Evolutionary conservation across 2,113 vertebrate genomes (phyloP).

Genomic region (Psilopogon haemacephalus): DNA sequence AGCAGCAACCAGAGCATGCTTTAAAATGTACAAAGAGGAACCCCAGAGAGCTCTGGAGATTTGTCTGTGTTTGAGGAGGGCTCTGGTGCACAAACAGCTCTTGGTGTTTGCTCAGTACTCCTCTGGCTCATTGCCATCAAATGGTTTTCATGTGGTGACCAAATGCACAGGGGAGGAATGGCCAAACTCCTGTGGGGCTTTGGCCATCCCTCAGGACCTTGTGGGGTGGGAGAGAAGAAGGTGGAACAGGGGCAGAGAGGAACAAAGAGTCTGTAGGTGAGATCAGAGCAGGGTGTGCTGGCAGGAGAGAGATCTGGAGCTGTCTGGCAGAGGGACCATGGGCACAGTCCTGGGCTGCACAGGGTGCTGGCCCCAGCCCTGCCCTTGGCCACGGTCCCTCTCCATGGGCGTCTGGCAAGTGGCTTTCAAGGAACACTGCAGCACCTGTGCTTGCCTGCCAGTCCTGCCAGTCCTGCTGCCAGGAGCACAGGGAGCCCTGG

Average conservation of each 20-base stretch:
- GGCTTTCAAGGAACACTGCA: not conserved
- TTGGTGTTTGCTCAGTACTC: not conserved
- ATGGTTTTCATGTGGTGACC: accelerated
- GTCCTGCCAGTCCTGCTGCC: too few relatives aligned
- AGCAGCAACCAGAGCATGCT: not conserved
- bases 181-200: not conserved
- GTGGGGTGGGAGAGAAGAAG: accelerated
- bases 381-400: not conserved
- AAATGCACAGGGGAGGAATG: accelerated
- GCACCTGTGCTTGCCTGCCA: not conserved
- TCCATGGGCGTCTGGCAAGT: accelerated
- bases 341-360: not conserved
- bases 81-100: not conserved
- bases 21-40: not conserved
- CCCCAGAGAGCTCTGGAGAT: not conserved
- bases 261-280: not conserved
- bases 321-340: not conserved
- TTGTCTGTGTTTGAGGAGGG: not conserved
- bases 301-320: not conserved
- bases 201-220: accelerated
- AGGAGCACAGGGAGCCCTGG: too few relatives aligned
- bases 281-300: not conserved
- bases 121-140: accelerated
- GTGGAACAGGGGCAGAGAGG: accelerated
- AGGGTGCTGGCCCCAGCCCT: not conserved